Base-by-base conservation (phyloP, 2,797 vertebrate genomes). In the Aselliscus stoliczkanus region DNA sequence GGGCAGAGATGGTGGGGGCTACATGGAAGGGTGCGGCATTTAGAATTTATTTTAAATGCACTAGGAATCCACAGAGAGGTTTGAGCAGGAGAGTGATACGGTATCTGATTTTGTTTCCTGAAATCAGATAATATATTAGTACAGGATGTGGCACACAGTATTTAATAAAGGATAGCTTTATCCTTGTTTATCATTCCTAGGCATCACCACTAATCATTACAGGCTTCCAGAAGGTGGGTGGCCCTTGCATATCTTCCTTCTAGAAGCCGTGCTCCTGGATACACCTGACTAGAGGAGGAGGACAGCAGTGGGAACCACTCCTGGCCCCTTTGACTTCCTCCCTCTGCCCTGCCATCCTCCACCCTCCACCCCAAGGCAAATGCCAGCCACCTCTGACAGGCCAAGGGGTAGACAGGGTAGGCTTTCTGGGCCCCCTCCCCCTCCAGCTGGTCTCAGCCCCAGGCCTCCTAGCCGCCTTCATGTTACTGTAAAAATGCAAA, bases 401-500 rank as follows among this genome's bases (percentile, higher is more conserved):
- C 82, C 82, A 37, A 92, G 64, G 84, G 77, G 54, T 84, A 67
- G 82, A 47, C 62, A 69, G 88, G 37, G 69, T 50, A 79, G 90
- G 69, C 70, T 85, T 3, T 1, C 29, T 31, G 70, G 96, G 70
- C n/a, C 47, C 44, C 75, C 54, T 10, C n/a, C 47, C 44, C 75
- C 72, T 93, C 65, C 47, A 95, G 73, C 65, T 94, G 87, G 72
- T 83, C 92, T 34, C 20, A 37, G 92, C 93, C 96, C 94, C 60
- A 81, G 97, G 97, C 97, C 96, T 98, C 94, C 79, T 42, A 98
- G 96, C 95, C 56, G 96, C 97, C 97, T 97, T 98, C 96, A 98
- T 94, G 87, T 92, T 96, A 96, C 96, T 97, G 95, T 98, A 98
- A 98, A 98, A 98, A 98, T 98, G 97, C 75, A 56, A 98, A 97